Base-by-base conservation (phyloP, 2,888 invertebrate species). In the Sminthurinus aureus region DNA sequence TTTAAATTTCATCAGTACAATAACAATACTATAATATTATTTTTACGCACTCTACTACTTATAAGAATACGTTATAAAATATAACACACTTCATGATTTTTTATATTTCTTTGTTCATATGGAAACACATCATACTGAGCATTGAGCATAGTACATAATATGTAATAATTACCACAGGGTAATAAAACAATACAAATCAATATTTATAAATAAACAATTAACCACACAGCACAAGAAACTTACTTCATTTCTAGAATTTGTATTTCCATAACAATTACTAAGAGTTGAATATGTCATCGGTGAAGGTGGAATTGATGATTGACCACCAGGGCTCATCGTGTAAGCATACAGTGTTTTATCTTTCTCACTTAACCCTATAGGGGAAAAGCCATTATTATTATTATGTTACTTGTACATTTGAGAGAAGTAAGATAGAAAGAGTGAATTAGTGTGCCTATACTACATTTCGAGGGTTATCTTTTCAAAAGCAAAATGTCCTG, bases 321-420 rank as follows among this genome's bases (percentile, higher is more conserved):
- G 83, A 74, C 79, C 83, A 73, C 83, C 79, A 18, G 83, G 83
- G 51, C 79, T 83, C 79, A 83, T 83, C 79, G 73, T 79, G 52
- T 83, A 83, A 20, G 79, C 73, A 73, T 83, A 83, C 38, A 83
- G 58, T 9, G 76, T 58, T 83, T 83, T 83, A 67, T 83, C 83
- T 83, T 83, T 79, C 66, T 83, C 79, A 81, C 20, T 81, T 74
- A 81, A 81, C 81, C 81, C 81, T 81, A 74, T 67, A 20, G 50
- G n/a, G 66, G 15, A 66, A 58, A 78, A 67, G 77, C 77, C 77
- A 83, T 83, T 83, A 83, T 83, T 83, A 83, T 83, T 79, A 79
- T 79, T 83, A 83, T 83, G 79, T 83, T 83, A 83, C 79, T 79
- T 83, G 73, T 79, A 79, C 83, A 83, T 83, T 83, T 79, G 79